Base-by-base conservation (phyloP, 2,113 vertebrate genomes). In the Myrmecophaga tridactyla region DNA sequence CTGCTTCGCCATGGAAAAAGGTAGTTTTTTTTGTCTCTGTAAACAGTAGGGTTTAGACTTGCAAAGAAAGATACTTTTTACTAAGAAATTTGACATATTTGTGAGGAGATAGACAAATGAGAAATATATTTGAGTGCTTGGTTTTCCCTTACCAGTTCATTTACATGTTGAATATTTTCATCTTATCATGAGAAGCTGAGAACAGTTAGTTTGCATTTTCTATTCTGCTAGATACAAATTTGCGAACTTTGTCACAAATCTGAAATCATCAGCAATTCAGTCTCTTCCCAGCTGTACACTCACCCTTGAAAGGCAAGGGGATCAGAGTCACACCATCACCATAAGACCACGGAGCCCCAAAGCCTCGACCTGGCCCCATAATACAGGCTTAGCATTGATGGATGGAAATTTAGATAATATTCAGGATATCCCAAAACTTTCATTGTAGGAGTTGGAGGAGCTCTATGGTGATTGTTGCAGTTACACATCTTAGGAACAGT, bases 1-100 rank as follows among this genome's bases (percentile, higher is more conserved):
- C 98, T 99, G 83, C 98, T 99, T 98, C 98, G 98, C 5, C 81
- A 98, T 46, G 99, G 99, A 58, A 97, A 98, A 94, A 99, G 99
- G 99, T 99, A 87, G 51, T 21, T 51, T 77, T n/a, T 23, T 84
- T 11, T 95, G 89, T 23, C 72, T 73, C 39, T 94, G 53, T n/a
- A n/a, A 39, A 48, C 21, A 15, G 3, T 39, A 29, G 3, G 21
- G 23, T 18, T 3, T 77, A 69, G 81, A 17, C 1, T 36, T 53
- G 34, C 17, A 92, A 41, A 86, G n/a, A 60, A 60, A 39, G 23
- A 53, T 41, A 41, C 4, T 62, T 46, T 13, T 48, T 48, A 17
- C 43, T 76, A 43, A 76, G 31, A 76, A 14, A 46, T 48, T 48
- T 76, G 73, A 48, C 7, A 15, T 17, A 48, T 48, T 1, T 72